These are phyloP conservation scores for Xyrauchen texanus DNA, from an alignment of 2,113 vertebrate genomes.

Conservation along the genomic window DNA sequence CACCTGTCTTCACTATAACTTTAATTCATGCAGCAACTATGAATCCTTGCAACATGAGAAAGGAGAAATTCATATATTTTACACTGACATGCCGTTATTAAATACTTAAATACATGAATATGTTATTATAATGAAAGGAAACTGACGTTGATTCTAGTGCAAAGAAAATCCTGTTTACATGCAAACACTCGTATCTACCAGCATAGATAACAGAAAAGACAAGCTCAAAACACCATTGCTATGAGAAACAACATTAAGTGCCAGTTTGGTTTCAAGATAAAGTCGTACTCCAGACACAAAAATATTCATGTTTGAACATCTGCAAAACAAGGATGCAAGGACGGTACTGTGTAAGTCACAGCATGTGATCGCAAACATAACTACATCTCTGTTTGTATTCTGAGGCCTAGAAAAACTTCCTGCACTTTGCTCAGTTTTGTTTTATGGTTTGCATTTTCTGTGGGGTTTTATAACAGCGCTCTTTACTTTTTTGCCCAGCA, in stretches of 20 bases:
- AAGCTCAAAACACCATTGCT: background rate
- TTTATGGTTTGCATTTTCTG: background rate
- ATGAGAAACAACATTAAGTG: constrained; percentile 18
- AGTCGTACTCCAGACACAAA: constrained; percentile 16
- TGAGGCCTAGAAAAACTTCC: background rate
- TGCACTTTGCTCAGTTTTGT: background rate
- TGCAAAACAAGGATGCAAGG: background rate
- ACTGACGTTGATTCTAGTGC: background rate
- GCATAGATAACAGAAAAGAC: constrained; percentile 16
- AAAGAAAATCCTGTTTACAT: constrained; percentile 1
- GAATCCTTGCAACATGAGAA: background rate
- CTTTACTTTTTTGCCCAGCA: constrained; percentile 9
- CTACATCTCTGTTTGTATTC: background rate
- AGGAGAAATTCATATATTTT: too few species aligned
- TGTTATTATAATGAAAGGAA: background rate
- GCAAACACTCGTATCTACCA: constrained; percentile 21
- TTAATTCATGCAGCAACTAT: background rate
- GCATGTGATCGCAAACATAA: background rate
- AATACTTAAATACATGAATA: background rate
- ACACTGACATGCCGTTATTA: background rate
- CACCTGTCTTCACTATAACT: constrained; percentile 7
- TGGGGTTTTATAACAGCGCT: constrained; percentile 7
- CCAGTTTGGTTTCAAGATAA: constrained; percentile 33
- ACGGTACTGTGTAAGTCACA: background rate
- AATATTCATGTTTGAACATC: background rate